Evolutionary conservation across 2,797 vertebrate species (phyloP), one percentile per base, ranked within the genome.

Genomic region (Garrulus glandarius): DNA sequence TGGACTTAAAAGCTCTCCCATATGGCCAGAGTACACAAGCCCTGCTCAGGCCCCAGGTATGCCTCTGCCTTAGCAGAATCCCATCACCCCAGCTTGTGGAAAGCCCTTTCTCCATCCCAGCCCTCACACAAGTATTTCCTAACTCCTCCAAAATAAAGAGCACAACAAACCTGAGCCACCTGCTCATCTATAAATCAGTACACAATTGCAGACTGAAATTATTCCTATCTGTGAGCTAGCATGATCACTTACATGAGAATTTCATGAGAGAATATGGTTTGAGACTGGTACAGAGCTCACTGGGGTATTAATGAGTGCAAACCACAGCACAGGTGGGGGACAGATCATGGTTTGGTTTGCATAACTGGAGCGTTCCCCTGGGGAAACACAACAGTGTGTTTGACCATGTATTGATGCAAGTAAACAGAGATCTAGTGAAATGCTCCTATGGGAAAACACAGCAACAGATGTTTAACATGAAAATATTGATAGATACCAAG

Each of bases 1-100:
- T 77, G 89, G 65, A 92, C 79, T 95, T 96, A 96, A 95, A 91
- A 95, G 93, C 79, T 94, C 93, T 94, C 93, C 95, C 92, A 94
- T 91, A 91, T 91, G 82, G 68, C 69, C 61, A 78, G 53, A 85
- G 95, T 70, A 89, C 76, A 93, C 72, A 81, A 71, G 76, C 49
- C 53, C 60, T 70, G 43, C 95, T 87, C 71, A 55, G 75, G 75
- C 56, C 84, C 69, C 84, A 85, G 78, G 82, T 91, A 67, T 8
- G 20, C 9, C 41, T 79, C 63, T 82, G 69, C 74, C 79, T 63
- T 59, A 67, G 87, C 78, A 85, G 60, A 76, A 74, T 49, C 71
- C 59, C 87, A 80, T 71, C 64, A 50, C 13, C 34, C n/a, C 24
- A 34, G n/a, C 16, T 50, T 53, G 61, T 65, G 68, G 37, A 16